Conservation (phyloP, 2,797 vertebrate species). For the Platyrinchus mystaceus region DNA sequence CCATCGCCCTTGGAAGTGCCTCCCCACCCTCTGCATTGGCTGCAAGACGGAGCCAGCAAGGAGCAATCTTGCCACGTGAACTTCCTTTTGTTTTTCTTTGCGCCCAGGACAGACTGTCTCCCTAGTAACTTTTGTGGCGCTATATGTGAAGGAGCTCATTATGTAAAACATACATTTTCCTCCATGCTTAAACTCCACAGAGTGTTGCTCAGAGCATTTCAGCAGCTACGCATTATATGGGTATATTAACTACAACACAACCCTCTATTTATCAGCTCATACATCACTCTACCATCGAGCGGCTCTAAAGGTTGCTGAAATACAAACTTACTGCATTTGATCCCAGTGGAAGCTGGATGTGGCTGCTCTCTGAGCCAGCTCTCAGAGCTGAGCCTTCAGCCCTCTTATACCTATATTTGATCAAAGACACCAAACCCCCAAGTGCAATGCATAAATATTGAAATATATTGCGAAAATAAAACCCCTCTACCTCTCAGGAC, state of each 20-base stretch:
- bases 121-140: conserved; percentile 61
- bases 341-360: conserved; percentile 16
- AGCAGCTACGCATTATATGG: neutral
- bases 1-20: neutral
- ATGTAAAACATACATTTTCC: conserved; percentile 21
- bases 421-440: neutral
- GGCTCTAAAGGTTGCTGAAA: conserved; percentile 37
- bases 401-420: neutral
- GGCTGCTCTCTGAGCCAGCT: neutral
- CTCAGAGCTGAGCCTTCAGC: neutral
- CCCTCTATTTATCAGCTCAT: conserved; percentile 7
- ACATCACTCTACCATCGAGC: neutral
- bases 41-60: neutral
- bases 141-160: conserved; percentile 18
- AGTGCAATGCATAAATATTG: neutral
- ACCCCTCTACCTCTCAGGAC: neutral
- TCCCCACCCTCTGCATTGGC: neutral
- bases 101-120: conserved; percentile 18
- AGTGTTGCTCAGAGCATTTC: neutral
- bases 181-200: neutral
- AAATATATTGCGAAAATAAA: neutral
- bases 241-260: neutral
- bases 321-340: conserved; percentile 30
- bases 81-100: conserved; percentile 49
- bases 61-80: conserved; percentile 13